These are phyloP conservation scores for Troilus luridus DNA, from an alignment of 2,888 invertebrate genomes.

Conservation along the genomic window DNA sequence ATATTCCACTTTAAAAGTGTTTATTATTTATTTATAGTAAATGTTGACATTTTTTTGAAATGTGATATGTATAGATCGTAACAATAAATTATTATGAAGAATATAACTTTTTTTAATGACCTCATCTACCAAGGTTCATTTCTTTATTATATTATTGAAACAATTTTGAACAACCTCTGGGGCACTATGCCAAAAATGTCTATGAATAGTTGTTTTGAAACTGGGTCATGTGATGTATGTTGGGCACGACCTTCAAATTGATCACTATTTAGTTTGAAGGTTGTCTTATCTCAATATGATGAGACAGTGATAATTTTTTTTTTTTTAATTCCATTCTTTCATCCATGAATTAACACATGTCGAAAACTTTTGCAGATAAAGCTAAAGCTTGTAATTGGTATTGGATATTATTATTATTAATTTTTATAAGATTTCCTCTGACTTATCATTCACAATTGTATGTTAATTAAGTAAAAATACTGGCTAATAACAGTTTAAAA, in stretches of 20 bases:
- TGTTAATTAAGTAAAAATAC: too few species aligned
- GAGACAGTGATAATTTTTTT: background rate
- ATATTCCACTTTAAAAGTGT: constrained; percentile 58
- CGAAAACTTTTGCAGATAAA: background rate
- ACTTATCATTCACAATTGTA: too few species aligned
- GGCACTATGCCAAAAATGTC: constrained; percentile 7
- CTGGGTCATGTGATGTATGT: background rate
- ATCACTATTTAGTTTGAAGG: background rate
- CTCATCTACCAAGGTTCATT: background rate
- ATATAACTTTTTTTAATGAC: background rate
- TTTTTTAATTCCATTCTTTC: background rate
- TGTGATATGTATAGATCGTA: constrained; percentile 52
- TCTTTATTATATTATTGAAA: background rate
- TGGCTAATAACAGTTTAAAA: too few species aligned
- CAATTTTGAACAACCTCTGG: background rate
- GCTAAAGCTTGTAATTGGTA: background rate
- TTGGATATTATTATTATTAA: background rate
- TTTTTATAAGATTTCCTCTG: too few species aligned
- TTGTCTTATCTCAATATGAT: background rate
- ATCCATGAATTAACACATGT: background rate
- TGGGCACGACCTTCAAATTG: background rate
- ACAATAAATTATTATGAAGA: constrained; percentile 44
- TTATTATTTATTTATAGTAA: constrained; percentile 58
- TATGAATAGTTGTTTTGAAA: constrained; percentile 23
- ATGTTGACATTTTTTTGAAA: constrained; percentile 56